Evolutionary conservation across 2,888 invertebrate genomes (phyloP).

Genomic region (Cephus pygmeus): DNA sequence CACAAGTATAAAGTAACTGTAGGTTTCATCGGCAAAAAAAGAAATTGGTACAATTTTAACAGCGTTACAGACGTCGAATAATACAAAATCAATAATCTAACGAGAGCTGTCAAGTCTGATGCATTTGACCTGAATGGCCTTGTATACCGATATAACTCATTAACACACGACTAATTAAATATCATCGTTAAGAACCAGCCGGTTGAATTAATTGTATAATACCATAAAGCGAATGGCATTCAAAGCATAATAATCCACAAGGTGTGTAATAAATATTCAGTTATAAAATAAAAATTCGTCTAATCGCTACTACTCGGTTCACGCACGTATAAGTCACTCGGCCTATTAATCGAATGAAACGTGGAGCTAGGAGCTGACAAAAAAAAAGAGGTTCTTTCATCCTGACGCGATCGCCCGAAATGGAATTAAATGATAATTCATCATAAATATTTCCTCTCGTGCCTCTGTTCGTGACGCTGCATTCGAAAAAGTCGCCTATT

Average conservation of each 20-base stretch:
- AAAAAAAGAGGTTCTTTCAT: too few relatives aligned
- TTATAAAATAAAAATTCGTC: too few relatives aligned
- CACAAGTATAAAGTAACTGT: neutral
- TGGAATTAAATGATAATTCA: too few relatives aligned
- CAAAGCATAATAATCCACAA: neutral
- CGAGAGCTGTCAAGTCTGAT: neutral
- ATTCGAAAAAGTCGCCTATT: neutral
- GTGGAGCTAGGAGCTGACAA: too few relatives aligned
- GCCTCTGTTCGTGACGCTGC: neutral
- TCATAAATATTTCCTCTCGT: neutral
- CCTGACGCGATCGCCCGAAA: too few relatives aligned
- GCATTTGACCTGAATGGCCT: neutral
- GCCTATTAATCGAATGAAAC: too few relatives aligned
- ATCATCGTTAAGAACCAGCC: neutral
- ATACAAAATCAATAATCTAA: neutral
- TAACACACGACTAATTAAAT: neutral
- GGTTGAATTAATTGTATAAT: neutral
- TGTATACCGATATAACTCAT: neutral
- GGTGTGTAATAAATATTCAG: too few relatives aligned
- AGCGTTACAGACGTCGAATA: neutral
- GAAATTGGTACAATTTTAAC: neutral
- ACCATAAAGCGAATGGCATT: neutral
- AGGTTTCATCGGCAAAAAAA: neutral
- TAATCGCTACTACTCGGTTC: too few relatives aligned
- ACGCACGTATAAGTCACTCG: too few relatives aligned